Evolutionary conservation across 2,113 vertebrate genomes (phyloP).

Genomic region (Pluvianellus socialis): DNA sequence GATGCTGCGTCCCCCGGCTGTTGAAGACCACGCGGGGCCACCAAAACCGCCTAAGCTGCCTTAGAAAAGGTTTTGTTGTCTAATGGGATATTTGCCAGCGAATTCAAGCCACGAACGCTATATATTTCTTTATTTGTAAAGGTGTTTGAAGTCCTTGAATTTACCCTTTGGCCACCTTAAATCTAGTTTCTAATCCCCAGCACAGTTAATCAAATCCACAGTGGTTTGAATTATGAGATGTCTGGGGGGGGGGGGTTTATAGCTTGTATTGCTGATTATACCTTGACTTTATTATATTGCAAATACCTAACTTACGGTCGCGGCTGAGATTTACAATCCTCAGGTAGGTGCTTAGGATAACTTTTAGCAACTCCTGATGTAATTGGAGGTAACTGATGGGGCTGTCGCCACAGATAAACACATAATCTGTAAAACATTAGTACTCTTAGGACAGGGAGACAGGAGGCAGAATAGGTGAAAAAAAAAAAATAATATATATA

Average conservation of each 20-base stretch:
- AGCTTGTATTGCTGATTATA: slow-evolving; percentile 46
- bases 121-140: slow-evolving; percentile 20
- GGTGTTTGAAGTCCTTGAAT: slow-evolving; percentile 34
- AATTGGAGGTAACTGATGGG: slow-evolving; percentile 2
- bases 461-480: background rate
- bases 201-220: background rate
- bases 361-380: background rate
- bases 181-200: background rate
- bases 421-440: background rate
- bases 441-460: background rate
- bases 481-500: background rate
- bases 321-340: background rate
- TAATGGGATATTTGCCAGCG: slow-evolving; percentile 1
- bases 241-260: slow-evolving; percentile 2
- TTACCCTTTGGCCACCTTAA: slow-evolving; percentile 53
- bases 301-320: background rate
- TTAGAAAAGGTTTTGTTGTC: slow-evolving; percentile 24
- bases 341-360: slow-evolving; percentile 37
- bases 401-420: background rate
- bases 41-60: background rate
- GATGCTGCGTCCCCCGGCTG: background rate
- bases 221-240: slow-evolving; percentile 48
- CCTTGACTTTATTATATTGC: slow-evolving; percentile 46
- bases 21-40: background rate
- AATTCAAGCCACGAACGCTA: background rate